Percentiles rank a stretch among this genome's conserved stretches.
Evolutionary conservation across 2,113 vertebrate genomes (phyloP).

Genomic region (Nycticryphes semicollaris): DNA sequence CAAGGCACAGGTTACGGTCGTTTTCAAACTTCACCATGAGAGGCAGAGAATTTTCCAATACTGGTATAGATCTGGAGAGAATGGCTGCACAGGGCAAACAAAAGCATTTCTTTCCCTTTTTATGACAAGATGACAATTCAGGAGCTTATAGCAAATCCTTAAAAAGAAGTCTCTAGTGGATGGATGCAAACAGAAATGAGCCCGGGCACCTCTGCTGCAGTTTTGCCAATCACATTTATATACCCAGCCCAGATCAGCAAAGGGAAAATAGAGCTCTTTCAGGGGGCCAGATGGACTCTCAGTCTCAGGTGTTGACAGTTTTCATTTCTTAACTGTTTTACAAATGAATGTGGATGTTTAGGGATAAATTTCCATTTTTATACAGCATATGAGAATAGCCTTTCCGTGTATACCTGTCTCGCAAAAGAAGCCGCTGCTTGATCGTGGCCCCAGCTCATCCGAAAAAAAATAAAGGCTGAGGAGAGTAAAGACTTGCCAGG

Average conservation of each 20-base stretch:
- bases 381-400: background rate
- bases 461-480: background rate
- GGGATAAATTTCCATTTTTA: constrained; percentile 34
- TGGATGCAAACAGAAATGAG: constrained; percentile 46
- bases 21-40: background rate
- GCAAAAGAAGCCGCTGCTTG: background rate
- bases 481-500: background rate
- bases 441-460: background rate
- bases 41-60: background rate
- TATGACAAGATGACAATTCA: constrained; percentile 32
- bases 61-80: background rate
- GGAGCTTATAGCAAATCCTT: constrained; percentile 2
- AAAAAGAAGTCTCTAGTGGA: constrained; percentile 44
- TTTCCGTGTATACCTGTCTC: background rate
- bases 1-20: background rate
- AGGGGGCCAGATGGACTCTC: constrained; percentile 34
- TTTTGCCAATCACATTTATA: background rate
- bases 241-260: background rate
- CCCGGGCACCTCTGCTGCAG: constrained; percentile 11
- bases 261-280: constrained; percentile 24
- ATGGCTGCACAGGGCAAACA: constrained; percentile 6
- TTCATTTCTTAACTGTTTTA: constrained; percentile 38
- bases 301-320: constrained; percentile 41
- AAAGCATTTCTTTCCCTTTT: constrained; percentile 45
- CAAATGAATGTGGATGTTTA: constrained; percentile 25